phyloP scores from a whole-genome alignment of 2,888 invertebrate species.

The Cyaniris semiargus region DNA sequence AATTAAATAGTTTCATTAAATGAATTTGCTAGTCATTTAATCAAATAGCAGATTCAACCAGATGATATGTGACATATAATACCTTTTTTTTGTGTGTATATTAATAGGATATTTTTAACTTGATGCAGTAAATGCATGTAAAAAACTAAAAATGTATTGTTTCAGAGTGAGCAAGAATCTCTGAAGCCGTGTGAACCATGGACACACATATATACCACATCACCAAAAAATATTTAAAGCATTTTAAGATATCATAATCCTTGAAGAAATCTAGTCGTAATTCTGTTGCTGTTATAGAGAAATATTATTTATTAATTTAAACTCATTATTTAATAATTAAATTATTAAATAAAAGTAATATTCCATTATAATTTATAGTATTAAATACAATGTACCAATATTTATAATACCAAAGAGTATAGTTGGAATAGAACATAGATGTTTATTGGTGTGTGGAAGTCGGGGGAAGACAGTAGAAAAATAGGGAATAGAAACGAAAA shows the following conservation, averaged over 20 bases:
- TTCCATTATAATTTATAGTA: conserved; percentile 50
- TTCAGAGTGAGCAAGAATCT: conserved; percentile 49
- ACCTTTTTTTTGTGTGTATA: neutral
- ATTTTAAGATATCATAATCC: conserved; percentile 52
- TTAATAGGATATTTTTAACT: neutral
- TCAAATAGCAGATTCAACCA: too few relatives aligned
- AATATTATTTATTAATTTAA: conserved; percentile 40
- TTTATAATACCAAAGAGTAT: conserved; percentile 40
- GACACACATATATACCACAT: conserved; percentile 53
- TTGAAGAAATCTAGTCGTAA: conserved; percentile 41
- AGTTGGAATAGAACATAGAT: conserved; percentile 48
- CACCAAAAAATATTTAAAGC: conserved; percentile 49
- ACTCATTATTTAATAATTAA: conserved; percentile 29
- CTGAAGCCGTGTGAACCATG: conserved; percentile 52
- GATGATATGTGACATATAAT: neutral
- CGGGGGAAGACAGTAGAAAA: conserved; percentile 41
- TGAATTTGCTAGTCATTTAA: too few relatives aligned
- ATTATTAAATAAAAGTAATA: conserved; percentile 38
- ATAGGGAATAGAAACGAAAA: conserved; percentile 39
- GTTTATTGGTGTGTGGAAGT: conserved; percentile 55
- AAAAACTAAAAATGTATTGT: conserved; percentile 37
- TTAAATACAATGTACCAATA: conserved; percentile 41
- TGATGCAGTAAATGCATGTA: neutral
- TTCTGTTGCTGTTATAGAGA: conserved; percentile 36
- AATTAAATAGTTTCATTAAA: too few relatives aligned